Percentiles rank a stretch among this genome's conserved stretches.
phyloP scores from a whole-genome alignment of 2,888 invertebrate genomes.

The Phyllotreta striolata region DNA sequence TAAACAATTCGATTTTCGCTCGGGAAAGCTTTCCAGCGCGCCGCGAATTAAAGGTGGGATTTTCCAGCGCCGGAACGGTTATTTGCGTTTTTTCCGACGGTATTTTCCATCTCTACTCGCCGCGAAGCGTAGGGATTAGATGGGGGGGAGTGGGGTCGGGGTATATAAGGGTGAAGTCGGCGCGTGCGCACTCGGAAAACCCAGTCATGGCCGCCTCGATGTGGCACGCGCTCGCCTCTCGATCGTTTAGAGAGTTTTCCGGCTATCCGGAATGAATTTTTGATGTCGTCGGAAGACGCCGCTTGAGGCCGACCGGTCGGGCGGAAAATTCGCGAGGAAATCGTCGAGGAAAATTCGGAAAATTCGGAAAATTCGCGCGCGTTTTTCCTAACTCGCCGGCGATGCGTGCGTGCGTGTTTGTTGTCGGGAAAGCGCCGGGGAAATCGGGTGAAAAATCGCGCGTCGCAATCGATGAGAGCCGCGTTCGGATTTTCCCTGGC shows the following conservation, averaged over 20 bases:
- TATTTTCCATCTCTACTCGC: constrained; percentile 16
- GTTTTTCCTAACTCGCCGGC: too few species aligned
- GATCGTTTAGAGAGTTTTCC: constrained; percentile 38
- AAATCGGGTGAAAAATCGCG: too few species aligned
- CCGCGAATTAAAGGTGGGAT: constrained; percentile 16
- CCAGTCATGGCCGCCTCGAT: constrained; percentile 45
- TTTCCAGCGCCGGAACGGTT: not conserved
- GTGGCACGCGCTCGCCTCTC: constrained; percentile 40
- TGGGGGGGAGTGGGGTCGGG: constrained; percentile 31
- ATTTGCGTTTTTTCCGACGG: not conserved
- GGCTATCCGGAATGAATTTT: constrained; percentile 36
- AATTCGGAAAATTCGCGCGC: too few species aligned
- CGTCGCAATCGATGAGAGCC: too few species aligned
- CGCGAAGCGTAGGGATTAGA: too few species aligned
- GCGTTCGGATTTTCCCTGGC: too few species aligned
- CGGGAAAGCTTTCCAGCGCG: constrained; percentile 18
- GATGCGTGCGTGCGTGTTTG: not conserved
- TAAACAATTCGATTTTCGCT: constrained; percentile 28
- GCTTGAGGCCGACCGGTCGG: constrained; percentile 22
- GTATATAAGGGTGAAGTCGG: constrained; percentile 24
- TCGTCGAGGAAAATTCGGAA: too few species aligned
- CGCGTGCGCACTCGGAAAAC: constrained; percentile 35
- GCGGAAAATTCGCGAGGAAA: too few species aligned
- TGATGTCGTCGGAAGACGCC: constrained; percentile 31
- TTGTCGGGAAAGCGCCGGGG: not conserved